A percentile compares a stretch with the other conserved stretches of the same genome.
phyloP scores from a whole-genome alignment of 1,140 invertebrate genomes.

The Ips nitidus region DNA sequence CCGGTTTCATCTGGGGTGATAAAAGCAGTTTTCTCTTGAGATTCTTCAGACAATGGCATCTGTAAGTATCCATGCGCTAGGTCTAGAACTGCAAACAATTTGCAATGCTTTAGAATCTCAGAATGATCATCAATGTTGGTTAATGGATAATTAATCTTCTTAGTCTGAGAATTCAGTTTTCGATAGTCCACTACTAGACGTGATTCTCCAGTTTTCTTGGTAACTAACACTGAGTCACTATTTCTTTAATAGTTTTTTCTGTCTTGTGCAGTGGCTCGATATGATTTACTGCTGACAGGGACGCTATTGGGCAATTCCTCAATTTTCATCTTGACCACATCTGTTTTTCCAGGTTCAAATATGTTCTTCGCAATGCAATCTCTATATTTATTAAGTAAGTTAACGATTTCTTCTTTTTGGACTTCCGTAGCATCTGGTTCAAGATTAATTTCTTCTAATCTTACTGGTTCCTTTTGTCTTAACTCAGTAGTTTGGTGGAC shows the following conservation, averaged over 20 bases:
- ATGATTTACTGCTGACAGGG: neutral
- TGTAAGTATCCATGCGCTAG: conserved; percentile 1
- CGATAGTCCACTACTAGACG: neutral
- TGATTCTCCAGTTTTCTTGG: neutral
- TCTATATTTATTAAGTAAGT: neutral
- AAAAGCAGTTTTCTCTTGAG: neutral
- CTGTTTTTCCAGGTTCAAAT: neutral
- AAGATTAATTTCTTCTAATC: neutral
- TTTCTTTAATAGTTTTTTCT: neutral
- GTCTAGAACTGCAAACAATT: neutral
- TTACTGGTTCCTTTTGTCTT: neutral
- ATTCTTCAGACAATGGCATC: neutral
- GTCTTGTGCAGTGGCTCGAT: neutral
- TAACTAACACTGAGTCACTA: neutral
- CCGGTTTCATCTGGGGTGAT: neutral
- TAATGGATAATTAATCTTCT: neutral
- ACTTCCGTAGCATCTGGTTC: neutral
- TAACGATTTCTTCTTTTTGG: neutral
- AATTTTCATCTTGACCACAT: neutral
- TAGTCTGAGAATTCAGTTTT: neutral
- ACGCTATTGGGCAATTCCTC: neutral
- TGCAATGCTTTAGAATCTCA: neutral
- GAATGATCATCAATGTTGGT: no score
- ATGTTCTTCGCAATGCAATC: neutral
- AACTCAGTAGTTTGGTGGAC: neutral